Conservation (phyloP, 2,888 invertebrate species). For the Eupithecia tripunctaria region DNA sequence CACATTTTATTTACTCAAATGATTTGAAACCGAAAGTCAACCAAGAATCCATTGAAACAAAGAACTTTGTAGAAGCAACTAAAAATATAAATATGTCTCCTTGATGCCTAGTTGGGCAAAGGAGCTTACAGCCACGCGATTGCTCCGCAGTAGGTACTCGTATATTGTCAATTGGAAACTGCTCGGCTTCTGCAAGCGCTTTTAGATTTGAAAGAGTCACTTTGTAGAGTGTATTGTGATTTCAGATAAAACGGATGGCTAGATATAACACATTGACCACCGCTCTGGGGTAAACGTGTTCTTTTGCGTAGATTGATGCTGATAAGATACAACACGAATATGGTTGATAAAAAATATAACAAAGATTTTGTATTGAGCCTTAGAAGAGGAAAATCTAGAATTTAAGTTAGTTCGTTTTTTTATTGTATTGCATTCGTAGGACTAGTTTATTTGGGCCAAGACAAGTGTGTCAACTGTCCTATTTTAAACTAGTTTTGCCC, state of each 20-base stretch:
- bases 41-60: constrained; percentile 6
- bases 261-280: no score
- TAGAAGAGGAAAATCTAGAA: not conserved
- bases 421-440: no score
- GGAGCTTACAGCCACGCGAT: constrained; percentile 74
- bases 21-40: no score
- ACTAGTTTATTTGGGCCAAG: not conserved
- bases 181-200: constrained; percentile 70
- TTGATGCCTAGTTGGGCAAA: constrained; percentile 48
- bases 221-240: constrained; percentile 54
- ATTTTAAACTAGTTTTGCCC: no score
- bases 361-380: no score
- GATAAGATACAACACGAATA: no score
- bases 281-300: no score
- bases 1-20: no score
- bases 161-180: constrained; percentile 81
- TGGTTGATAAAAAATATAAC: no score
- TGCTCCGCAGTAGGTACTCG: constrained; percentile 63
- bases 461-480: not conserved
- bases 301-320: no score
- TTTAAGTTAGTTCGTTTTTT: no score
- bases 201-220: constrained; percentile 77
- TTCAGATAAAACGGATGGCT: constrained; percentile 45
- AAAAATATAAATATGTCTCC: constrained; percentile 33
- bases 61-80: constrained; percentile 10